phyloP scores from a whole-genome alignment of 1,140 invertebrate genomes.

The Drosophila fuyamai region DNA sequence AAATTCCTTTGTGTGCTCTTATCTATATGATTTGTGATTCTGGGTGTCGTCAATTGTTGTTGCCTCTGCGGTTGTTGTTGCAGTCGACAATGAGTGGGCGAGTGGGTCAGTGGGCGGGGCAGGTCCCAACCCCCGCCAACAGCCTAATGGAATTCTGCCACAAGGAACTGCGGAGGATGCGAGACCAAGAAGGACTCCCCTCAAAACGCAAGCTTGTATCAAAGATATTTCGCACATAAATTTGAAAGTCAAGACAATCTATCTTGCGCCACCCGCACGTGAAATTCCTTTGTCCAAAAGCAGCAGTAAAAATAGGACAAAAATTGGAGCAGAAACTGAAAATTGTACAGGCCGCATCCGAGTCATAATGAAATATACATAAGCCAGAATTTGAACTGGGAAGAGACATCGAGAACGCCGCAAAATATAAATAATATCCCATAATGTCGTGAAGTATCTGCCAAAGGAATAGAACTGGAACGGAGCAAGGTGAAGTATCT shows the following conservation, averaged over 20 bases:
- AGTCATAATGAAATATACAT: slow-evolving; percentile 71
- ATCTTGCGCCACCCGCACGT: slow-evolving; percentile 77
- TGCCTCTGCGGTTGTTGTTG: slow-evolving; percentile 35
- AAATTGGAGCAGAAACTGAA: slow-evolving; percentile 21
- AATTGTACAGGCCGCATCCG: slow-evolving; percentile 35
- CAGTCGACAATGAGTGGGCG: slow-evolving; percentile 68
- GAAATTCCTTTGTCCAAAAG: slow-evolving; percentile 71
- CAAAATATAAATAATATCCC: slow-evolving; percentile 78
- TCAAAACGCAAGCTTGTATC: slow-evolving; percentile 48
- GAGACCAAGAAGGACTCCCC: slow-evolving; percentile 17
- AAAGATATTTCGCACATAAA: slow-evolving; percentile 80
- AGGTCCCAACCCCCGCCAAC: slow-evolving; percentile 21
- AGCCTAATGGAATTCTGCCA: slow-evolving; percentile 62
- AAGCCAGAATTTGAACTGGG: slow-evolving; percentile 49
- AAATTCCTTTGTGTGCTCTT: slow-evolving; percentile 84
- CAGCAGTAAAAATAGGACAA: slow-evolving; percentile 13
- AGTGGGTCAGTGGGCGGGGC: slow-evolving; percentile 37
- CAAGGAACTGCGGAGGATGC: slow-evolving; percentile 34
- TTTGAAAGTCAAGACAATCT: slow-evolving; percentile 72
- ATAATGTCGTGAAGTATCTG: slow-evolving; percentile 80
- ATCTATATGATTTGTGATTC: slow-evolving; percentile 85
- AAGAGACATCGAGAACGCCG: slow-evolving; percentile 29
- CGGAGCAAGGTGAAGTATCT: background rate
- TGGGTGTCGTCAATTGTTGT: slow-evolving; percentile 82
- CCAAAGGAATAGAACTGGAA: slow-evolving; percentile 43